These are phyloP conservation scores for Cataglyphis livida DNA, from an alignment of 2,888 invertebrate species.

Conservation along the genomic window DNA sequence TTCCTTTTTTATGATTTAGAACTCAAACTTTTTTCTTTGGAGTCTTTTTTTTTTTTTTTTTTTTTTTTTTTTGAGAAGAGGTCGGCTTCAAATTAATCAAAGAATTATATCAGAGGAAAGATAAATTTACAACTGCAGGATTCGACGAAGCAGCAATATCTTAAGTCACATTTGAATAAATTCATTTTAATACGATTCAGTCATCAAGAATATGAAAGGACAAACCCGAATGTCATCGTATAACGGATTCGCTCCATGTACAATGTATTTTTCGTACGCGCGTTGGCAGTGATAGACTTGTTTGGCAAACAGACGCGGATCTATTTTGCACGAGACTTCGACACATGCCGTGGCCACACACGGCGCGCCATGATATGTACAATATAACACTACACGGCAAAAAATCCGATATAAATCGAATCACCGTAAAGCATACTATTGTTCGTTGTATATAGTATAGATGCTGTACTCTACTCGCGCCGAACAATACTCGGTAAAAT, in stretches of 20 bases:
- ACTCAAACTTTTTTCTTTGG: not conserved
- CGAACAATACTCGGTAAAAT: constrained; percentile 47
- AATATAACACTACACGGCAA: constrained; percentile 32
- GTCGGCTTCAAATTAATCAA: not conserved
- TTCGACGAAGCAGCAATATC: not conserved
- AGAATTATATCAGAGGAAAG: not conserved
- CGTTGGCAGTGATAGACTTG: constrained; percentile 59
- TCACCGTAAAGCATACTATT: constrained; percentile 70
- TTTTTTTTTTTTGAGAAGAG: not conserved
- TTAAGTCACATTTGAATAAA: not conserved
- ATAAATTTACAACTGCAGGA: not conserved
- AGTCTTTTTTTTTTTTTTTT: not conserved
- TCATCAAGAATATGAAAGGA: not conserved
- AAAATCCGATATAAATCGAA: constrained; percentile 75
- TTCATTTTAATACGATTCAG: not conserved
- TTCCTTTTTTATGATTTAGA: not conserved
- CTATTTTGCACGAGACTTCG: constrained; percentile 57
- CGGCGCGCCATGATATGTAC: constrained; percentile 54
- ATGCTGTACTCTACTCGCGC: constrained; percentile 24
- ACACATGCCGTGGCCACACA: constrained; percentile 35
- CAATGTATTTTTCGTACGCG: constrained; percentile 49
- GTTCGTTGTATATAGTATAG: constrained; percentile 45
- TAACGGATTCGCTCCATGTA: constrained; percentile 53
- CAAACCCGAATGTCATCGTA: constrained; percentile 24
- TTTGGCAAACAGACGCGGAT: constrained; percentile 61